phyloP scores from a whole-genome alignment of 1,140 invertebrate species.

The Papilio glaucus region DNA sequence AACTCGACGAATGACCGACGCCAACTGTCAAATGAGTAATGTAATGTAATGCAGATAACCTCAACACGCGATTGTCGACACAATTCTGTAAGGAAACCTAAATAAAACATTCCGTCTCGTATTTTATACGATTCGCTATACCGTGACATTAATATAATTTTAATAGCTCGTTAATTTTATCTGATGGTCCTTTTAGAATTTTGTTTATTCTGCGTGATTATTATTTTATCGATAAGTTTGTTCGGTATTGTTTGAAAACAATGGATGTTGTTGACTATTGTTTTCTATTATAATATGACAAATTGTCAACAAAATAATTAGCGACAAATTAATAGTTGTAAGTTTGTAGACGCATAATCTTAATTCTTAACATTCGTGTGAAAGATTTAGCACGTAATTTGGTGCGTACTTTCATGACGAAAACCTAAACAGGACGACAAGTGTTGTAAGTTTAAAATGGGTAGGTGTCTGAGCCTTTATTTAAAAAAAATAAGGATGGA shows the following conservation, averaged over 20 bases:
- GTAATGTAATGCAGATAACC: conserved; percentile 57
- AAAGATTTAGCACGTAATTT: neutral
- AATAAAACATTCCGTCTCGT: neutral
- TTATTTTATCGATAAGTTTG: conserved; percentile 27
- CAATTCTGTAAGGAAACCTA: neutral
- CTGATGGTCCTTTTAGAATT: conserved; percentile 13
- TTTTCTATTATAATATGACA: conserved; percentile 18
- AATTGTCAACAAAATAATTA: conserved; percentile 36
- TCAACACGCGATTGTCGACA: conserved; percentile 43
- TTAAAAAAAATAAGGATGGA: too few relatives aligned
- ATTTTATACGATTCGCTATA: conserved; percentile 7
- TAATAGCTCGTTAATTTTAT: conserved; percentile 24
- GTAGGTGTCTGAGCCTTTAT: too few relatives aligned
- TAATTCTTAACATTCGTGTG: neutral
- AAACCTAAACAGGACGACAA: neutral
- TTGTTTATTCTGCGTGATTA: conserved; percentile 21
- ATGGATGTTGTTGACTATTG: conserved; percentile 33
- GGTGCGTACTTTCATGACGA: neutral
- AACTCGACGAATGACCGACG: conserved; percentile 48
- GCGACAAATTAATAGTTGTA: conserved; percentile 26
- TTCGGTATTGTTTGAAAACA: conserved; percentile 26
- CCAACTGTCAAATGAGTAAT: conserved; percentile 51
- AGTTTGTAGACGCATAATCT: neutral
- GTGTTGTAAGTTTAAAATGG: too few relatives aligned
- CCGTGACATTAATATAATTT: neutral